Conservation (phyloP, 2,888 invertebrate genomes). For the Pheosia tremula region DNA sequence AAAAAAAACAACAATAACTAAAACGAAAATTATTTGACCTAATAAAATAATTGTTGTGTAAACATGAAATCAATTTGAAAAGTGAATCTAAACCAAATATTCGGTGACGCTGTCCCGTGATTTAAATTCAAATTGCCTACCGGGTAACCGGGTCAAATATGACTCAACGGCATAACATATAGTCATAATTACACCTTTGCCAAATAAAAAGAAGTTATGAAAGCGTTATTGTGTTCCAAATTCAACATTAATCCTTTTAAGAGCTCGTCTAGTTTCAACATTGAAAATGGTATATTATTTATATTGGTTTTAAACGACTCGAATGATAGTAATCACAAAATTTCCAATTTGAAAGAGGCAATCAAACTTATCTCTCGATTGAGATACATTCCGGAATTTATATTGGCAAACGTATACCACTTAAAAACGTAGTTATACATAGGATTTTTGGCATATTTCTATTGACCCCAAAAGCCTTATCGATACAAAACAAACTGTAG, state of each 20-base stretch:
- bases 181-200: neutral
- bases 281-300: neutral
- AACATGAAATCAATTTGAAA: conserved; percentile 1
- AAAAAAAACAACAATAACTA: too few species aligned
- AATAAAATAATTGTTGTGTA: neutral
- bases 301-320: too few species aligned
- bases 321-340: too few species aligned
- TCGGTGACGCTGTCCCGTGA: neutral
- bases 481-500: conserved; percentile 21
- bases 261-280: neutral
- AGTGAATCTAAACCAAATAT: conserved; percentile 3
- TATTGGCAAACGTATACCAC: too few species aligned
- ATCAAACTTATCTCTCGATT: too few species aligned
- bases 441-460: neutral
- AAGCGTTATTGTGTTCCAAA: neutral
- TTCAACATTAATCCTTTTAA: neutral
- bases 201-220: neutral
- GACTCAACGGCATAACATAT: conserved; percentile 1
- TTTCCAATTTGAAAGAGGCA: too few species aligned
- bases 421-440: too few species aligned
- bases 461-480: conserved; percentile 35
- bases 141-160: neutral
- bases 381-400: too few species aligned
- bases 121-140: conserved; percentile 5
- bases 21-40: neutral